phyloP scores from a whole-genome alignment of 1,140 invertebrate genomes.

The Drosophila carrolli region DNA sequence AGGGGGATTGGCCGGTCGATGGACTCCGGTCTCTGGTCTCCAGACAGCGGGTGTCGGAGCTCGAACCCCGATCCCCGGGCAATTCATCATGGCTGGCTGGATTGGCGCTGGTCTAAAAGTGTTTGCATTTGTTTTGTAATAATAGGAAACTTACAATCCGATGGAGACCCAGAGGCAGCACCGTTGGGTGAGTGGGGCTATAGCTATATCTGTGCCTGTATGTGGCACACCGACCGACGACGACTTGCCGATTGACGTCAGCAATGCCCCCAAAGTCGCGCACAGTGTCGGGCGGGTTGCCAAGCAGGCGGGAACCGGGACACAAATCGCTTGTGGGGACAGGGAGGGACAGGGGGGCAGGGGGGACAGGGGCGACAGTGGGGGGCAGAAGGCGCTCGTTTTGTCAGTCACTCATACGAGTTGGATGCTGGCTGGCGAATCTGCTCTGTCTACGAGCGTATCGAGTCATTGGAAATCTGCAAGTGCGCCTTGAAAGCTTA shows the following conservation, averaged over 20 bases:
- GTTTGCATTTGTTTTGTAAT: constrained; percentile 49
- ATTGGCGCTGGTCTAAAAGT: constrained; percentile 31
- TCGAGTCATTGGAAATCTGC: constrained; percentile 29
- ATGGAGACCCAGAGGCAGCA: constrained; percentile 70
- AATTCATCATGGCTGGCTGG: constrained; percentile 43
- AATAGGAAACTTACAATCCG: constrained; percentile 44
- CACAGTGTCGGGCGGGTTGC: constrained; percentile 69
- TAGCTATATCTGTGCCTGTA: constrained; percentile 35
- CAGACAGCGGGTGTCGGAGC: neutral
- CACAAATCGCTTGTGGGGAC: constrained; percentile 29
- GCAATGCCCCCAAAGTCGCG: constrained; percentile 81
- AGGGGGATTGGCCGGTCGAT: constrained; percentile 27
- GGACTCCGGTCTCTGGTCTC: constrained; percentile 28
- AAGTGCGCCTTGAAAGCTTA: constrained; percentile 10
- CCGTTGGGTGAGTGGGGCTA: constrained; percentile 10
- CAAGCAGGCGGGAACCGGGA: constrained; percentile 61
- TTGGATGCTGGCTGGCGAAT: constrained; percentile 17
- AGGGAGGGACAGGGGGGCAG: neutral
- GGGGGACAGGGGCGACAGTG: neutral
- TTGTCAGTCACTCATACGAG: constrained; percentile 77
- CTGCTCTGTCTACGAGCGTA: constrained; percentile 19
- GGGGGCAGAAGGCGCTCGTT: constrained; percentile 37
- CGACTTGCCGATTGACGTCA: constrained; percentile 80
- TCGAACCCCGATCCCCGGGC: neutral
- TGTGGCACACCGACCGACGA: constrained; percentile 76